Conservation (phyloP, 2,113 vertebrate genomes). For the Condylura cristata region DNA sequence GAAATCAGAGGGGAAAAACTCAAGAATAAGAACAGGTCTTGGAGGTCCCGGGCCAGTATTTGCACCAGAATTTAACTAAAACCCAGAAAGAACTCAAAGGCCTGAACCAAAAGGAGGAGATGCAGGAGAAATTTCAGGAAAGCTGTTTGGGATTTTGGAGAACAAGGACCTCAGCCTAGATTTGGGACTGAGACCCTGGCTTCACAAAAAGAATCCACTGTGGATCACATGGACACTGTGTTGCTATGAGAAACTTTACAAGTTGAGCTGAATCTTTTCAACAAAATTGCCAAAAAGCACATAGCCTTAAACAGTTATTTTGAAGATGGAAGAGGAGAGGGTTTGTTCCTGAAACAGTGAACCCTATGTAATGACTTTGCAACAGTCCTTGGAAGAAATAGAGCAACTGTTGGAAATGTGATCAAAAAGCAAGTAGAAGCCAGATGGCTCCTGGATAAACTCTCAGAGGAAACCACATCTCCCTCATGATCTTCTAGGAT, state of each 20-base stretch:
- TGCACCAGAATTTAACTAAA: background rate
- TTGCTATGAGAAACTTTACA: constrained; percentile 79
- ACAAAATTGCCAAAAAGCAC: constrained; percentile 77
- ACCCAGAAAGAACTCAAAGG: too few species aligned
- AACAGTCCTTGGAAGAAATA: constrained; percentile 54
- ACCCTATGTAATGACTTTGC: constrained; percentile 65
- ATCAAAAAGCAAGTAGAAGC: background rate
- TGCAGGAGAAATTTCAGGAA: background rate
- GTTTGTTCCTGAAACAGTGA: constrained; percentile 78
- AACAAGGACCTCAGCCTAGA: background rate
- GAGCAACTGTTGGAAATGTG: constrained; percentile 78
- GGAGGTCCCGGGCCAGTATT: background rate
- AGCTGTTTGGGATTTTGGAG: background rate
- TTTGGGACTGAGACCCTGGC: constrained; percentile 75
- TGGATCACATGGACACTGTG: constrained; percentile 69
- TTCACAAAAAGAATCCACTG: constrained; percentile 54
- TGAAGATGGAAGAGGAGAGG: constrained; percentile 71
- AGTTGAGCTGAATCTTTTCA: constrained; percentile 82
- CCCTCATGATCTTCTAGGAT: constrained; percentile 10
- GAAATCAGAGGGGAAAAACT: background rate
- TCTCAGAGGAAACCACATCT: constrained; percentile 8
- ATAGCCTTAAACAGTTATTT: constrained; percentile 75
- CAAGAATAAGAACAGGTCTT: background rate
- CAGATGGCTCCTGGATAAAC: background rate
- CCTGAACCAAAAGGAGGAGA: background rate